These are phyloP conservation scores for Halisarca cf. caerulea DNA, from an alignment of 37 sponge, comb jelly and placozoan genomes.

Conservation along the genomic window DNA sequence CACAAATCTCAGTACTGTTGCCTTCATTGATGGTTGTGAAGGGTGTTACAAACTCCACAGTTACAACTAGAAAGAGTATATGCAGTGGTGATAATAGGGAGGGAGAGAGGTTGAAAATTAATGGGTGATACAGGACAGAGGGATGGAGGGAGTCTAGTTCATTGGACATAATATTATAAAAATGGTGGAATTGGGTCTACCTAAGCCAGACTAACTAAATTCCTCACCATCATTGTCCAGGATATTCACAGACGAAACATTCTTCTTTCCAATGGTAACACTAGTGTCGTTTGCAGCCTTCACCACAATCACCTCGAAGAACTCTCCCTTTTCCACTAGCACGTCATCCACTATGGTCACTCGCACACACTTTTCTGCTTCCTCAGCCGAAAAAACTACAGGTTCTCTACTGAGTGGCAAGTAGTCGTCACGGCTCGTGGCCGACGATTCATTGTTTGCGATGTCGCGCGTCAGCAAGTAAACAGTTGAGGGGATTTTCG, in stretches of 20 bases:
- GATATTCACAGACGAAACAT: background rate
- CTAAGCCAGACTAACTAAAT: too few relatives aligned
- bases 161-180: too few relatives aligned
- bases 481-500: background rate
- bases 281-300: background rate
- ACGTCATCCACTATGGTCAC: background rate
- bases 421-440: background rate
- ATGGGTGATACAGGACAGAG: too few relatives aligned
- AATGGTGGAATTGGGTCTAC: too few relatives aligned
- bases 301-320: background rate
- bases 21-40: too few relatives aligned
- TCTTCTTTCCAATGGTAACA: background rate
- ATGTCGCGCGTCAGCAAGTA: background rate
- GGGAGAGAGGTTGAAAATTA: too few relatives aligned
- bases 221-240: background rate
- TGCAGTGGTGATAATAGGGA: too few relatives aligned
- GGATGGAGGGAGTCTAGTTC: too few relatives aligned
- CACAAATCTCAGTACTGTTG: too few relatives aligned
- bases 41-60: too few relatives aligned
- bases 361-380: background rate
- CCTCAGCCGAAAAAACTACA: background rate
- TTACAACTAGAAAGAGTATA: too few relatives aligned
- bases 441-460: background rate
- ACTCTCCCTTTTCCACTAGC: background rate
- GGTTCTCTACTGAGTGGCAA: background rate